phyloP scores from a whole-genome alignment of 2,113 vertebrate genomes.

The Phoenicopterus ruber region DNA sequence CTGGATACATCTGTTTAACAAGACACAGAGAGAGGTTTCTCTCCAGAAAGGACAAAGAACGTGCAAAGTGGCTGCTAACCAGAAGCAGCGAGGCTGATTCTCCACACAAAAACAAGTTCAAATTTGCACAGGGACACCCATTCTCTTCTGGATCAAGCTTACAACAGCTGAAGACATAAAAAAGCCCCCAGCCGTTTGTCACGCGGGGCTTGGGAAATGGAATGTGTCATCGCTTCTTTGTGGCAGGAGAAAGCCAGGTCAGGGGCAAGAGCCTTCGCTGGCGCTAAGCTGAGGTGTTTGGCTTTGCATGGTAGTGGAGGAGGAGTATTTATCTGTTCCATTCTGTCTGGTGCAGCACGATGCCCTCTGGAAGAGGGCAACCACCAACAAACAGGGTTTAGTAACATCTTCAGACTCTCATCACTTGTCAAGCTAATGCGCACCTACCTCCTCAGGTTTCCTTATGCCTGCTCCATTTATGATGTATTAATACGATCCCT shows the following conservation, averaged over 20 bases:
- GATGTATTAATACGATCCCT: background rate
- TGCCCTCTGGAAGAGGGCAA: background rate
- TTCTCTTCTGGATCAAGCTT: background rate
- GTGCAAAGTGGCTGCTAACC: background rate
- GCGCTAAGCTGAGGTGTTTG: background rate
- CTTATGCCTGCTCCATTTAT: background rate
- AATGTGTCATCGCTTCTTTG: background rate
- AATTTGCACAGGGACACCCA: background rate
- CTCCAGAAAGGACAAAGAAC: background rate
- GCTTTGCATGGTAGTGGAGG: fast-evolving
- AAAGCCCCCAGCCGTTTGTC: background rate
- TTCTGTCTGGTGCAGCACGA: background rate
- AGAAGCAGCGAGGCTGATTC: background rate
- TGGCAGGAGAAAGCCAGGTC: background rate
- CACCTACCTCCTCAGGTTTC: background rate
- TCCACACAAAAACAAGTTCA: background rate
- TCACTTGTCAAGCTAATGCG: background rate
- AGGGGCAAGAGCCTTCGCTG: background rate
- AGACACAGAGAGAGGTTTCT: background rate
- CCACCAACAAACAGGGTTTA: background rate
- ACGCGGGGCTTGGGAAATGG: background rate
- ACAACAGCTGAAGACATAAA: background rate
- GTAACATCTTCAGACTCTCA: background rate
- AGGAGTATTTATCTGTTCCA: background rate
- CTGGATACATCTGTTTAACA: constrained; percentile 87